phyloP scores from a whole-genome alignment of 2,888 invertebrate genomes.

The Clostera curtula region DNA sequence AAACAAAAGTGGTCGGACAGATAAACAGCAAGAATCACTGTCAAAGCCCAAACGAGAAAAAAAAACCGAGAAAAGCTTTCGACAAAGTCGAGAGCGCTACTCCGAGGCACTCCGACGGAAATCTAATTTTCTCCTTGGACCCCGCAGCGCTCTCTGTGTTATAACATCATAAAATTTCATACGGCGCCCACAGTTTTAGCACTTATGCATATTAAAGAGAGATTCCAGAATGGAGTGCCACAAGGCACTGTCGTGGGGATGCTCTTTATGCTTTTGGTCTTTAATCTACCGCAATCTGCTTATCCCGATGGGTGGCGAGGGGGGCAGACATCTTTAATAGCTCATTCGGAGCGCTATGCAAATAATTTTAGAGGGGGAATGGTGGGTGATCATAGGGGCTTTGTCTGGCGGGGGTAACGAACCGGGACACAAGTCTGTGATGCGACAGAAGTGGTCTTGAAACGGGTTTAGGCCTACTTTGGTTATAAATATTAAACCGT shows the following conservation, averaged over 20 bases:
- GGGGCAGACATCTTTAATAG: constrained; percentile 71
- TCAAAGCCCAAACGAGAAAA: constrained; percentile 42
- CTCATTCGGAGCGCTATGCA: constrained; percentile 74
- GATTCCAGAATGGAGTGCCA: constrained; percentile 49
- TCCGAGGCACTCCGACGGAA: constrained; percentile 57
- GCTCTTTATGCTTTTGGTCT: constrained; percentile 68
- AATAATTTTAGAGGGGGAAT: constrained; percentile 61
- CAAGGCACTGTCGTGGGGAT: constrained; percentile 38
- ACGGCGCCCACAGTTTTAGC: constrained; percentile 49
- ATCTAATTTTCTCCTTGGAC: constrained; percentile 71
- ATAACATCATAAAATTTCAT: constrained; percentile 60
- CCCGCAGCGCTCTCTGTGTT: constrained; percentile 40
- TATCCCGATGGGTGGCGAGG: constrained; percentile 55
- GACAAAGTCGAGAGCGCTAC: constrained; percentile 61
- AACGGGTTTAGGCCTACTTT: constrained; percentile 51
- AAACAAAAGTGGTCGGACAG: constrained; percentile 58
- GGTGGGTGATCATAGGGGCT: constrained; percentile 66
- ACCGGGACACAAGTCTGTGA: constrained; percentile 65
- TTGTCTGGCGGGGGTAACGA: constrained; percentile 70
- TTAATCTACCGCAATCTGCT: constrained; percentile 75
- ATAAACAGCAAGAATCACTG: constrained; percentile 60
- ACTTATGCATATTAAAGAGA: constrained; percentile 54
- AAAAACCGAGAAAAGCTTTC: constrained; percentile 54
- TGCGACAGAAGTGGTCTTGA: constrained; percentile 64
- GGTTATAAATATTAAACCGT: constrained; percentile 68